These are phyloP conservation scores for Atta cephalotes DNA, from an alignment of 1,140 invertebrate species.

Conservation along the genomic window DNA sequence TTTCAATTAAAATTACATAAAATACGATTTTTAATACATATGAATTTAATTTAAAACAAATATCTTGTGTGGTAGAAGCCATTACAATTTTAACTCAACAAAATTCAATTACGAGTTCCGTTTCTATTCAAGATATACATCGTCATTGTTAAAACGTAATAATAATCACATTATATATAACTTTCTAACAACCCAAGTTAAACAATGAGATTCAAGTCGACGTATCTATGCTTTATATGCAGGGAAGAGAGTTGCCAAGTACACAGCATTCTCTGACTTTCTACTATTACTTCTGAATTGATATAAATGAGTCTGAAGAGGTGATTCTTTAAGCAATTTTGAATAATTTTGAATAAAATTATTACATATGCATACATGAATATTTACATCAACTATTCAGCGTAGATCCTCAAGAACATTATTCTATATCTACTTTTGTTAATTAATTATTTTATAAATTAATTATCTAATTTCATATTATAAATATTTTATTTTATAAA, in stretches of 20 bases:
- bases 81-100: slow-evolving; percentile 29
- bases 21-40: slow-evolving; percentile 14
- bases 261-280: not conserved
- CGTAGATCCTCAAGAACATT: not conserved
- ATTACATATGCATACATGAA: not conserved
- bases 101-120: slow-evolving; percentile 31
- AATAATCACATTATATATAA: slow-evolving; percentile 36
- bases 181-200: slow-evolving; percentile 48
- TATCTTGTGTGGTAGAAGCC: not conserved
- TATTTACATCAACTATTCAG: not conserved
- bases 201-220: slow-evolving; percentile 1
- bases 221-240: slow-evolving; percentile 2
- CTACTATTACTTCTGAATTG: not conserved
- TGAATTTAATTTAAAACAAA: slow-evolving; percentile 17
- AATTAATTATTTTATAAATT: slow-evolving; percentile 8
- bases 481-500: not conserved
- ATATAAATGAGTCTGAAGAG: not conserved
- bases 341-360: not conserved
- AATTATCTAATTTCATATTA: not conserved
- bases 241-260: not conserved
- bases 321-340: not conserved
- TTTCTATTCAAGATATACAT: slow-evolving; percentile 38
- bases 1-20: slow-evolving; percentile 21
- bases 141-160: slow-evolving; percentile 45
- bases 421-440: not conserved